Evolutionary conservation across 2,113 vertebrate genomes (phyloP).

Genomic region (Ophiodon elongatus): DNA sequence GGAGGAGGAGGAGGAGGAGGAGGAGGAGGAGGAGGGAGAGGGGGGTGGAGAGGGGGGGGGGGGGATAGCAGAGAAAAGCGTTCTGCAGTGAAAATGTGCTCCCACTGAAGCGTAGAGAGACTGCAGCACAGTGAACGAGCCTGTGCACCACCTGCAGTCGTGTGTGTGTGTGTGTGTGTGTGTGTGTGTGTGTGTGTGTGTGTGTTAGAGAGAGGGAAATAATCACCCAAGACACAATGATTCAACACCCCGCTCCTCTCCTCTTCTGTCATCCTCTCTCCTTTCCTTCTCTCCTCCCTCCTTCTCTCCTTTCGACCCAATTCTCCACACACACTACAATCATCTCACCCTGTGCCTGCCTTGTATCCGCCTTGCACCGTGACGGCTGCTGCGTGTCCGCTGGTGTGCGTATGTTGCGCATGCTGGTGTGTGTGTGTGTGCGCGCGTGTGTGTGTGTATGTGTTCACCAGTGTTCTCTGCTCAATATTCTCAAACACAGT

Average conservation of each 20-base stretch:
- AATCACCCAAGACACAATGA: constrained; percentile 79
- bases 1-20: constrained; percentile 24
- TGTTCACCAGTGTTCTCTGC: constrained; percentile 48
- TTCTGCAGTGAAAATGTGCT: constrained; percentile 85
- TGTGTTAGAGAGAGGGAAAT: constrained; percentile 58
- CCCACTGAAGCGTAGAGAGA: constrained; percentile 84
- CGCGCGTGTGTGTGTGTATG: constrained; percentile 38
- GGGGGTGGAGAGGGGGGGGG: too few relatives aligned
- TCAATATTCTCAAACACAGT: constrained; percentile 51
- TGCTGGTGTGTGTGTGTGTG: constrained; percentile 23
- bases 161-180: constrained; percentile 48
- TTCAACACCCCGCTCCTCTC: constrained; percentile 71
- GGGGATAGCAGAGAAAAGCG: constrained; percentile 70
- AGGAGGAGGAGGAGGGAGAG: neutral
- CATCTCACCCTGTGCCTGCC: constrained; percentile 66
- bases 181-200: constrained; percentile 35
- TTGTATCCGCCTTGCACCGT: constrained; percentile 57
- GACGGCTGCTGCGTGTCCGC: constrained; percentile 45
- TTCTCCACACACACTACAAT: constrained; percentile 66
- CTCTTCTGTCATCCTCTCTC: constrained; percentile 52
- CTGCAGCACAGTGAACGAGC: constrained; percentile 81
- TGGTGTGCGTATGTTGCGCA: constrained; percentile 50
- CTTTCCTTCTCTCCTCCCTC: constrained; percentile 59
- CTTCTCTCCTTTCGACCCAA: constrained; percentile 68
- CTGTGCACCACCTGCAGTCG: constrained; percentile 80